phyloP scores from a whole-genome alignment of 1,140 invertebrate species.

The Dreissena polymorpha region DNA sequence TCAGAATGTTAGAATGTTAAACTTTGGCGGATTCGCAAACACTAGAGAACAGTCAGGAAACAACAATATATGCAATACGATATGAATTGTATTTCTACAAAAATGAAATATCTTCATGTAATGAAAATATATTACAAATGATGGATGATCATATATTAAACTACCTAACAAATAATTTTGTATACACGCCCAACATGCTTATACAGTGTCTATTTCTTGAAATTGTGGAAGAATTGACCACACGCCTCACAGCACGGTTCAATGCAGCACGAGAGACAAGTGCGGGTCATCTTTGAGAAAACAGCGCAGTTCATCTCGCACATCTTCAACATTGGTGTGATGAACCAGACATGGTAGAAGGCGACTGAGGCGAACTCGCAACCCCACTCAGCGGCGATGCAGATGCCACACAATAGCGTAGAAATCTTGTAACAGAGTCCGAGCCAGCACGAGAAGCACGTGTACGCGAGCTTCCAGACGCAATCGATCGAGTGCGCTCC shows the following conservation, averaged over 20 bases:
- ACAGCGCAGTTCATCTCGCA: constrained; percentile 32
- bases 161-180: too few relatives aligned
- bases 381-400: constrained; percentile 85
- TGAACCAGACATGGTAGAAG: constrained; percentile 81
- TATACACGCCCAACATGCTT: too few relatives aligned
- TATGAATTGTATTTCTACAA: too few relatives aligned
- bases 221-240: constrained; percentile 34
- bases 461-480: constrained; percentile 86
- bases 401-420: constrained; percentile 85
- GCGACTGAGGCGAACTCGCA: constrained; percentile 87
- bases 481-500: constrained; percentile 85
- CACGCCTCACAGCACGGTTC: constrained; percentile 45
- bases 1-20: too few relatives aligned
- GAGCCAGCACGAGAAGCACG: constrained; percentile 85
- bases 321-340: constrained; percentile 68
- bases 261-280: constrained; percentile 28
- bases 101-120: too few relatives aligned
- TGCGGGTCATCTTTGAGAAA: constrained; percentile 15
- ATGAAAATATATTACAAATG: too few relatives aligned
- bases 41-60: too few relatives aligned
- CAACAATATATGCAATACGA: too few relatives aligned
- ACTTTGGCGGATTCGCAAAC: too few relatives aligned
- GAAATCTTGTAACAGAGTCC: constrained; percentile 87
- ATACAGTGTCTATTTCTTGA: constrained; percentile 8
- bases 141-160: too few relatives aligned